Evolutionary conservation across 1,140 invertebrate genomes (phyloP), one percentile per base, ranked within the genome.

Genomic region (Sweltsa coloradensis): DNA sequence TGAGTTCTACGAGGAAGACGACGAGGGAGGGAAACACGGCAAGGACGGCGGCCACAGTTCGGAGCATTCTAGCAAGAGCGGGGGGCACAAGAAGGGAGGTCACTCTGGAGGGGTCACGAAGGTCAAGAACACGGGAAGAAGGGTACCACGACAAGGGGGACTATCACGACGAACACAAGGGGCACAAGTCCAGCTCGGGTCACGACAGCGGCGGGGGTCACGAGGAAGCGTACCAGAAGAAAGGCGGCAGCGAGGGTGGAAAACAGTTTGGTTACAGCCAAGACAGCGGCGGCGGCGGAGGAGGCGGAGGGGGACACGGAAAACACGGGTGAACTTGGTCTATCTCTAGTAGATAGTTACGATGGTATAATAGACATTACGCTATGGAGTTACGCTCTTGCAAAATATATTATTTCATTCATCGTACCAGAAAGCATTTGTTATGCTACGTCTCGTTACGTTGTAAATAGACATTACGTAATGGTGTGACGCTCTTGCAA

Each of bases 121-220:
- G 19, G 26, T 6, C 41, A 41, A 6, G 18, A 53, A 23, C 41
- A 73, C 13, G 77, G 77, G 0, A 72, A 79, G 63, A 73, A 5
- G 65, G 69, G 24, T 62, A 69, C 5, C 70, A 78, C 45, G 59
- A 65, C 29, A 74, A 81, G 48, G 76, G 76, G 3, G 66, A 71
- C 4, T 68, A 78, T 48, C 60, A 68, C 27, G 56, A 74, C 45
- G 65, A 71, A 2, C 59, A 73, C 26, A 71, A 75, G 60, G 75
- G 73, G 21, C 72, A 79, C 49, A 70, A 72, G 44, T 42, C n/a
- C n/a, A 59, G 0, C 59, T 64, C n/a, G n/a, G n/a, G n/a, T n/a
- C n/a, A n/a, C n/a, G n/a, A n/a, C n/a, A 46, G 58, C 0, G 60
- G 65, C 0, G 66, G 59, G 3, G 79, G 76, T 0, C 68, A 76